Evolutionary conservation across 2,888 invertebrate species (phyloP).

Genomic region (Troides oblongomaculatus): DNA sequence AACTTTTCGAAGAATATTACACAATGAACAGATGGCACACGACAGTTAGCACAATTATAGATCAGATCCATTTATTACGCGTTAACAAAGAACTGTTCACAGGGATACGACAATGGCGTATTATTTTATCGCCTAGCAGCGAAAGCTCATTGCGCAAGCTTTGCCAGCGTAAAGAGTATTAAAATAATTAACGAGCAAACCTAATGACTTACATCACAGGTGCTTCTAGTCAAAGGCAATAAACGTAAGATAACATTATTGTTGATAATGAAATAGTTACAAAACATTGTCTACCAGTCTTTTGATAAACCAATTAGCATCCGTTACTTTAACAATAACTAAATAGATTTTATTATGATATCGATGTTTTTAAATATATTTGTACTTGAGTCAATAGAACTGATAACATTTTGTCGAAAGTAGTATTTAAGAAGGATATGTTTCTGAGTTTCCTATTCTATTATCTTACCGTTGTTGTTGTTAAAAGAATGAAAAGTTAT

Average conservation of each 20-base stretch:
- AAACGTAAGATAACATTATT: constrained; percentile 38
- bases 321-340: background rate
- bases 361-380: background rate
- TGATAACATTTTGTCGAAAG: too few relatives aligned
- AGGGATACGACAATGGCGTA: constrained; percentile 63
- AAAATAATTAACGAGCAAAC: constrained; percentile 72
- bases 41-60: constrained; percentile 55
- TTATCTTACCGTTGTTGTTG: too few relatives aligned
- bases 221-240: constrained; percentile 48
- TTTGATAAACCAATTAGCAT: background rate
- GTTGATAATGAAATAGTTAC: constrained; percentile 31
- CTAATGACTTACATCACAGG: constrained; percentile 66
- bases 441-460: too few relatives aligned
- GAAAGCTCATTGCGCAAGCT: constrained; percentile 68
- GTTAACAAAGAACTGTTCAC: constrained; percentile 67
- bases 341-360: background rate
- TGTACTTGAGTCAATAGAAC: too few relatives aligned
- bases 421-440: too few relatives aligned
- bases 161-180: constrained; percentile 61
- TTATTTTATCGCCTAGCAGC: constrained; percentile 65
- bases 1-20: constrained; percentile 31
- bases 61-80: constrained; percentile 51
- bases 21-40: constrained; percentile 44
- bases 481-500: too few relatives aligned
- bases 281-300: constrained; percentile 3